Percentiles rank a stretch among this genome's conserved stretches.
These are phyloP conservation scores for Megaceryle alcyon DNA, from an alignment of 2,797 vertebrate species.

Conservation along the genomic window DNA sequence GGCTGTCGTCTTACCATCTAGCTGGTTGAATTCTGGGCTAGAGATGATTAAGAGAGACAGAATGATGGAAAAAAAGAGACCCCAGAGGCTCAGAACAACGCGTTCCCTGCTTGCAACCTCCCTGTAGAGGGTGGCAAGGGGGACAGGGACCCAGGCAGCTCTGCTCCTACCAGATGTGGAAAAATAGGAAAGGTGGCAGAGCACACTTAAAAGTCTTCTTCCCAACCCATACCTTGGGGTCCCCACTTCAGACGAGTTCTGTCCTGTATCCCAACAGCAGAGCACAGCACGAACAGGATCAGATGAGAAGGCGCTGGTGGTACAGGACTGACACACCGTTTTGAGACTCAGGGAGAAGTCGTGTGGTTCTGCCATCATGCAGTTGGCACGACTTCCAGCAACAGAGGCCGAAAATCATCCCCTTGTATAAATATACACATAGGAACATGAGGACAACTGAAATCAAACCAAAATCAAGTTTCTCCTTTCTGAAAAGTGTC, in stretches of 20 bases:
- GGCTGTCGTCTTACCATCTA: not conserved
- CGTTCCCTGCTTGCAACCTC: not conserved
- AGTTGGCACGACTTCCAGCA: not conserved
- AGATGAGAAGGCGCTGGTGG: not conserved
- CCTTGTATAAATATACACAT: not conserved
- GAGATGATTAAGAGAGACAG: not conserved
- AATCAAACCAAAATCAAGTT: not conserved
- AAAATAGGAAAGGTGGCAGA: not conserved
- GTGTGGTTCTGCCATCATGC: not conserved
- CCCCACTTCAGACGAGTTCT: not conserved
- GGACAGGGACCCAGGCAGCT: not conserved
- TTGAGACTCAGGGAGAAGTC: not conserved
- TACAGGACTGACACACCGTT: not conserved
- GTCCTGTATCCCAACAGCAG: not conserved
- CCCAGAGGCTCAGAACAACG: not conserved
- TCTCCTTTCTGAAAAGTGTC: not conserved
- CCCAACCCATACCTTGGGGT: not conserved
- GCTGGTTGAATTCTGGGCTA: not conserved
- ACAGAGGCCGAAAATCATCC: not conserved
- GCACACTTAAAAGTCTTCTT: not conserved
- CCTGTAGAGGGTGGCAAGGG: rapidly evolving
- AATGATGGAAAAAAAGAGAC: not conserved
- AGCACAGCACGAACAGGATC: not conserved
- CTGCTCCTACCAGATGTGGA: not conserved
- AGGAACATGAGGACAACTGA: not conserved